phyloP scores from a whole-genome alignment of 2,888 invertebrate species.

The Nasonia oneida region DNA sequence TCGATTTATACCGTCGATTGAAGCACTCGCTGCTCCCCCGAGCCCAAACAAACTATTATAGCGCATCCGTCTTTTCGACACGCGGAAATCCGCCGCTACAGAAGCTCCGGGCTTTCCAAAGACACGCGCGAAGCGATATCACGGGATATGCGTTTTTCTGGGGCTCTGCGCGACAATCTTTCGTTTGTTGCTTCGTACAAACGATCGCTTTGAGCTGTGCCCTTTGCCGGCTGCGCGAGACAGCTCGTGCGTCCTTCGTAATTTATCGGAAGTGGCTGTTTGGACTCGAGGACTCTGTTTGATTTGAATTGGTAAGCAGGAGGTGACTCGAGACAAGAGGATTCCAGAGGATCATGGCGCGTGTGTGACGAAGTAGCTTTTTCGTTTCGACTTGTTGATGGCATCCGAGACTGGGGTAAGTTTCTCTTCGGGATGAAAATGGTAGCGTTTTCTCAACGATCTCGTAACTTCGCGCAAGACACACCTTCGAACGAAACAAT shows the following conservation, averaged over 20 bases:
- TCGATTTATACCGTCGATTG: not conserved
- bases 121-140: not conserved
- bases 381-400: not conserved
- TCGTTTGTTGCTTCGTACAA: not conserved
- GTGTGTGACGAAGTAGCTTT: too few species aligned
- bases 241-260: too few species aligned
- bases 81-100: not conserved
- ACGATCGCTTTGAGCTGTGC: not conserved
- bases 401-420: too few species aligned
- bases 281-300: not conserved
- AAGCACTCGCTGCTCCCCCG: not conserved
- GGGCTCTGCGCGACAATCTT: not conserved
- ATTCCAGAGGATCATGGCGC: too few species aligned
- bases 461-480: too few species aligned
- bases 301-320: not conserved
- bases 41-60: not conserved
- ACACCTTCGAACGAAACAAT: too few species aligned
- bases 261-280: too few species aligned
- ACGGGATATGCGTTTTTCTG: not conserved
- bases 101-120: not conserved
- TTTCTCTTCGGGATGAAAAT: too few species aligned
- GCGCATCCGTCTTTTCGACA: not conserved
- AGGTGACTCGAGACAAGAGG: not conserved
- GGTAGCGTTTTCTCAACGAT: too few species aligned
- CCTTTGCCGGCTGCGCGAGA: not conserved